Conservation (phyloP, 2,113 vertebrate species). For the Lanius collurio region DNA sequence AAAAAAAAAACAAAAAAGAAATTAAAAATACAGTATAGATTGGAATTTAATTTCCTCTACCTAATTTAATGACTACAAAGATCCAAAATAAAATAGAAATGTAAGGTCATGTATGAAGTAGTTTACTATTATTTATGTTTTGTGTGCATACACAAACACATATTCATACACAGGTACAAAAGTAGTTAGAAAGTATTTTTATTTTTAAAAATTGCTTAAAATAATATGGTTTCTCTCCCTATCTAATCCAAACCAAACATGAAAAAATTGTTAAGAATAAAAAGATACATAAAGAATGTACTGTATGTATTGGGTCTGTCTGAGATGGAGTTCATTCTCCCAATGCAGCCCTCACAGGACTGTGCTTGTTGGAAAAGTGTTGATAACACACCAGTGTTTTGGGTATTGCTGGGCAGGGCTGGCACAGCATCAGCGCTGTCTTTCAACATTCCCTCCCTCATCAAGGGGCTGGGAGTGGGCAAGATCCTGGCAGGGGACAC, state of each 20-base stretch:
- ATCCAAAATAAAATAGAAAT: background rate
- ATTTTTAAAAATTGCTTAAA: background rate
- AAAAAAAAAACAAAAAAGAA: background rate
- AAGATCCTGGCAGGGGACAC: background rate
- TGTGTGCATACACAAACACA: background rate
- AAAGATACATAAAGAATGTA: background rate
- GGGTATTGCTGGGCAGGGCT: background rate
- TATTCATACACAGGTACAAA: background rate
- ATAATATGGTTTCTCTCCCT: background rate
- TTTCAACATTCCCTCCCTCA: background rate
- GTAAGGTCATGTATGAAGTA: background rate
- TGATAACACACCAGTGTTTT: background rate
- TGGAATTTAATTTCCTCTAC: background rate
- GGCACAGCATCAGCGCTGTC: background rate
- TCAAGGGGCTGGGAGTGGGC: background rate
- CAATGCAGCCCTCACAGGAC: background rate
- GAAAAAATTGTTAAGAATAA: background rate
- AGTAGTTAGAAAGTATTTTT: background rate
- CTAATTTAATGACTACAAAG: background rate
- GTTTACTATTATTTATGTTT: background rate
- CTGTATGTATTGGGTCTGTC: background rate
- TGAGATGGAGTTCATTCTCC: background rate
- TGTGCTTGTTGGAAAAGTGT: background rate
- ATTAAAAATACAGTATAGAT: background rate
- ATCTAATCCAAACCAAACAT: background rate